Evolutionary conservation across 2,888 invertebrate genomes (phyloP).

Genomic region (Xylophagus ater): DNA sequence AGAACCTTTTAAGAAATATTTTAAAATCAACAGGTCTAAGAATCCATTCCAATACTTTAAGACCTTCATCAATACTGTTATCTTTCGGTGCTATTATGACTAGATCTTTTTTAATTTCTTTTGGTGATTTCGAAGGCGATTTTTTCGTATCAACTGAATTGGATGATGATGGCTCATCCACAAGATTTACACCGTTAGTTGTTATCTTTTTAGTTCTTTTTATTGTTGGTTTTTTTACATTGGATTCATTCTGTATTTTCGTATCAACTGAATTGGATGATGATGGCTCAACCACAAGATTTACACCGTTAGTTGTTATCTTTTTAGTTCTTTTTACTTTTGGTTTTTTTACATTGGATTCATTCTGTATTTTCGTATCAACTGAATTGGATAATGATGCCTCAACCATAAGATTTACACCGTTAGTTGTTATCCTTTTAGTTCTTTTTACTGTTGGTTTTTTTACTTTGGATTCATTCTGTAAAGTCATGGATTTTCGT

Average conservation of each 20-base stretch:
- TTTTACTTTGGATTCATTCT: neutral
- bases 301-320: neutral
- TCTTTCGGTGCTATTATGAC: too few species aligned
- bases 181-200: neutral
- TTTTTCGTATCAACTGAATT: slow-evolving; percentile 8
- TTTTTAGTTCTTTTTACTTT: neutral
- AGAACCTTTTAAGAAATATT: slow-evolving; percentile 54
- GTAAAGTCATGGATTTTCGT: too few species aligned
- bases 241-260: neutral
- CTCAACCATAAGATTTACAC: neutral
- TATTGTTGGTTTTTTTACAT: neutral
- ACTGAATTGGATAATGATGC: neutral
- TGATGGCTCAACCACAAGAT: neutral
- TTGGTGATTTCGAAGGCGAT: slow-evolving; percentile 16
- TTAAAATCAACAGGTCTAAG: slow-evolving; percentile 53
- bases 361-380: neutral
- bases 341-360: neutral
- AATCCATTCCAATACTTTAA: slow-evolving; percentile 58
- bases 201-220: neutral
- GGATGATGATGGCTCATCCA: neutral
- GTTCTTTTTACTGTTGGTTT: neutral
- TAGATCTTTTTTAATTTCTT: too few species aligned
- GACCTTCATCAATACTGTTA: slow-evolving; percentile 49
- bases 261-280: neutral
- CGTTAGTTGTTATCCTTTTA: neutral